Evolutionary conservation across 2,797 vertebrate genomes (phyloP).

Genomic region (Vespertilio murinus): DNA sequence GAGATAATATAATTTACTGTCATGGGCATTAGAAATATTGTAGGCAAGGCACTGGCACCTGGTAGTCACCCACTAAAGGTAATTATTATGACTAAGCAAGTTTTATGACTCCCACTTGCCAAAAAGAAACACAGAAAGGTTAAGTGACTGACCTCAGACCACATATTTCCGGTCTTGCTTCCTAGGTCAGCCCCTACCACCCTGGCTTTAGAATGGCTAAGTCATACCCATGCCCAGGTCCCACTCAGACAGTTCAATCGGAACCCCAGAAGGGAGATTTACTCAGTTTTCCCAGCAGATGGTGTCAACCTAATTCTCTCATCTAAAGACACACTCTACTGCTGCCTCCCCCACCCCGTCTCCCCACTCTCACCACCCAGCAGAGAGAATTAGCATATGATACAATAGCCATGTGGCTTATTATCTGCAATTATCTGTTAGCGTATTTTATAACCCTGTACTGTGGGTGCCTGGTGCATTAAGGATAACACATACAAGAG

Average conservation of each 20-base stretch:
- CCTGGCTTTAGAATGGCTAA: not conserved
- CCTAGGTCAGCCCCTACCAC: not conserved
- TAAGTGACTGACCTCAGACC: not conserved
- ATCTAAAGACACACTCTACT: not conserved
- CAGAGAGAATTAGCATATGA: not conserved
- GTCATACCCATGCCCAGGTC: rapidly evolving
- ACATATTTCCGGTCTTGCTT: not conserved
- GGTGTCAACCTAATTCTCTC: not conserved
- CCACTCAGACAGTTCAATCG: rapidly evolving
- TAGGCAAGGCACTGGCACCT: not conserved
- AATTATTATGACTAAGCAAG: not conserved
- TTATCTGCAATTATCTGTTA: not conserved
- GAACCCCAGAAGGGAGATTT: not conserved
- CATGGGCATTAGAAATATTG: not conserved
- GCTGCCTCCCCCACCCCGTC: rapidly evolving
- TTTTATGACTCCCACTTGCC: not conserved
- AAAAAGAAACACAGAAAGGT: not conserved
- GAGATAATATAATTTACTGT: not conserved
- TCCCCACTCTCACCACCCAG: not conserved
- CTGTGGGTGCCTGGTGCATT: not conserved
- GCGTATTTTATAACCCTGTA: not conserved
- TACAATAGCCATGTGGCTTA: not conserved
- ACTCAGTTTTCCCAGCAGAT: not conserved
- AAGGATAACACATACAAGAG: not conserved
- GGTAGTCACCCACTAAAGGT: not conserved